phyloP scores from a whole-genome alignment of 2,888 invertebrate species.

The Trachelus troglodyta region DNA sequence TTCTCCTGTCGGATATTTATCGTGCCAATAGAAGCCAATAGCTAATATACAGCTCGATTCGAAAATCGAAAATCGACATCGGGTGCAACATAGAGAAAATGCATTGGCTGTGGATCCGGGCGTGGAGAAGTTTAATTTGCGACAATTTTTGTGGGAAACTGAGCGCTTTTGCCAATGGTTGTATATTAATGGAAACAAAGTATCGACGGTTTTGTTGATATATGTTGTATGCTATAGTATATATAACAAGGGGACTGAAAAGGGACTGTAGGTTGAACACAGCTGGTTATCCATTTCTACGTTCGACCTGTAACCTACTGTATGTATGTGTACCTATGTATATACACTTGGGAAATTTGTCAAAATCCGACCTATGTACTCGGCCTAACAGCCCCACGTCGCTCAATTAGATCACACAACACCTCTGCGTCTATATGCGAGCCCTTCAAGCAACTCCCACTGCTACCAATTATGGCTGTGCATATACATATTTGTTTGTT shows the following conservation, averaged over 20 bases:
- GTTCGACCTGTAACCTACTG: not conserved
- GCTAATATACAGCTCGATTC: not conserved
- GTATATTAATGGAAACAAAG: not conserved
- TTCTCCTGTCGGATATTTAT: not conserved
- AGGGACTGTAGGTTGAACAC: not conserved
- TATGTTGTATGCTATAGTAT: not conserved
- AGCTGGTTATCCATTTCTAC: constrained; percentile 21
- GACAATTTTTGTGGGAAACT: not conserved
- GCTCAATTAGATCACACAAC: constrained; percentile 30
- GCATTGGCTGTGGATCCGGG: not conserved
- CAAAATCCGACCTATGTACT: constrained; percentile 27
- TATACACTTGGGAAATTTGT: constrained; percentile 32
- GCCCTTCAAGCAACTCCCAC: constrained; percentile 30
- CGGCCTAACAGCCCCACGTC: constrained; percentile 22
- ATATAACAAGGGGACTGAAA: not conserved
- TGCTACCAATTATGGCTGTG: constrained; percentile 32
- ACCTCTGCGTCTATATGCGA: constrained; percentile 23
- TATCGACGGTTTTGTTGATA: not conserved
- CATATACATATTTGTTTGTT: constrained; percentile 8
- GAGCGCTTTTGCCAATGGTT: not conserved
- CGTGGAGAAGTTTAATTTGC: not conserved
- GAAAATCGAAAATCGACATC: not conserved
- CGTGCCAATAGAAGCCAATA: not conserved
- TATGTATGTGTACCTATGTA: not conserved
- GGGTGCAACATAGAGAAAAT: not conserved